phyloP scores from a whole-genome alignment of 2,113 vertebrate genomes.

The Calyptommatus sinebrachiatus region DNA sequence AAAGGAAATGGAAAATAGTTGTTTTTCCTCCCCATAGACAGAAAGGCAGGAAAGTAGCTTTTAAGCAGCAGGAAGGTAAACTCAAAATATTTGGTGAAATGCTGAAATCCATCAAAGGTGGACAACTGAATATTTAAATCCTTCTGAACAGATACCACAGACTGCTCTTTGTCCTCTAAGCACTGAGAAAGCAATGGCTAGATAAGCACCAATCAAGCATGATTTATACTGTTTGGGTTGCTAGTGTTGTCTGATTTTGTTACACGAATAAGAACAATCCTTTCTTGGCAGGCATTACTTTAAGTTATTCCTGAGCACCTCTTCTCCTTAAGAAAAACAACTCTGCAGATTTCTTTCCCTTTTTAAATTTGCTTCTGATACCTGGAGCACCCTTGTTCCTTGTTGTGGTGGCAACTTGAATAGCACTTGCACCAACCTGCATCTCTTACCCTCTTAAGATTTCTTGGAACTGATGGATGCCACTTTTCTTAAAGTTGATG shows the following conservation, averaged over 20 bases:
- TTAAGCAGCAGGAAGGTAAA: neutral
- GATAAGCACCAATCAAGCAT: slow-evolving; percentile 7
- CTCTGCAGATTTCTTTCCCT: neutral
- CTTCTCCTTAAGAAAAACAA: neutral
- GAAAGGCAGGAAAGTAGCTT: neutral
- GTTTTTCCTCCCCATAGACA: neutral
- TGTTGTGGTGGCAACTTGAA: neutral
- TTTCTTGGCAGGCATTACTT: neutral
- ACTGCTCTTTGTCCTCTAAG: neutral
- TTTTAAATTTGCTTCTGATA: neutral
- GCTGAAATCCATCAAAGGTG: neutral
- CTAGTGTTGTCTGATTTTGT: neutral
- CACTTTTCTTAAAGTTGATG: neutral
- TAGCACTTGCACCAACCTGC: neutral
- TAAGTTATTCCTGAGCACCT: neutral
- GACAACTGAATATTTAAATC: neutral
- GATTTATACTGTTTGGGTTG: neutral
- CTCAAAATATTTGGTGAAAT: neutral
- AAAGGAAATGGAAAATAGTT: slow-evolving; percentile 3
- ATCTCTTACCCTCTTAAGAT: neutral
- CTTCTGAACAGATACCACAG: neutral
- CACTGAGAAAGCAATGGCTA: neutral
- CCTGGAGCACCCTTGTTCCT: neutral
- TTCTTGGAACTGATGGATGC: neutral
- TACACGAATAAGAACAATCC: neutral